Percentiles rank a stretch among this genome's conserved stretches.
Conservation (phyloP, 2,113 vertebrate genomes). For the Baryphthengus martii region DNA sequence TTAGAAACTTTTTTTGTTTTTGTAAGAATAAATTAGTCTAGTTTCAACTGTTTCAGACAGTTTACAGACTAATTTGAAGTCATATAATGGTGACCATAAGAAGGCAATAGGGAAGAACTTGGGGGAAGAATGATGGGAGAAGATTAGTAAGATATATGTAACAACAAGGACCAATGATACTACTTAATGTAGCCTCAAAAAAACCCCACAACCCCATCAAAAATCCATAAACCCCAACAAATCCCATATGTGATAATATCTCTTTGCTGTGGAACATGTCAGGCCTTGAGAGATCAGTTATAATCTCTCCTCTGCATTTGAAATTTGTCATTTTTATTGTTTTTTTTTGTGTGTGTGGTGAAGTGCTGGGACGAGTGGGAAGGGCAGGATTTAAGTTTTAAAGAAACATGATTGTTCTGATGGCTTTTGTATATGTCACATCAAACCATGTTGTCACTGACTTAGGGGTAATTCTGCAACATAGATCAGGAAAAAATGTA, state of each 20-base stretch:
- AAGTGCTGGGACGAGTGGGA: background rate
- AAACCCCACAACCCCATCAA: background rate
- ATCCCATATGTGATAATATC: background rate
- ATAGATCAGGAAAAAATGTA: background rate
- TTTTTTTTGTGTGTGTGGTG: accelerated
- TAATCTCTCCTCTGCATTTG: background rate
- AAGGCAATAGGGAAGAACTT: background rate
- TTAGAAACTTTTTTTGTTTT: no score
- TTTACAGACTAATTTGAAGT: background rate
- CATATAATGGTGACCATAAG: background rate
- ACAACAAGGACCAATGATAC: background rate
- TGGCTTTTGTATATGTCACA: background rate
- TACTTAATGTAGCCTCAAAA: background rate
- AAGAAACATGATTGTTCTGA: background rate
- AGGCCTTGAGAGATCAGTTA: background rate
- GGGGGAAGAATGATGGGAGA: background rate
- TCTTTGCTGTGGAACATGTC: background rate
- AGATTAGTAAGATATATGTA: background rate
- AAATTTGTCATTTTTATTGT: background rate
- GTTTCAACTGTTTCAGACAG: background rate
- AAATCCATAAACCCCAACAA: background rate
- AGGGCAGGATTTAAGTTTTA: background rate
- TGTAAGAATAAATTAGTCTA: no score
- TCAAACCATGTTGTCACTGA: background rate
- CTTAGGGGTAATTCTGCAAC: background rate